These are phyloP conservation scores for Rhamnusium bicolor DNA, from an alignment of 2,888 invertebrate species.

Conservation along the genomic window DNA sequence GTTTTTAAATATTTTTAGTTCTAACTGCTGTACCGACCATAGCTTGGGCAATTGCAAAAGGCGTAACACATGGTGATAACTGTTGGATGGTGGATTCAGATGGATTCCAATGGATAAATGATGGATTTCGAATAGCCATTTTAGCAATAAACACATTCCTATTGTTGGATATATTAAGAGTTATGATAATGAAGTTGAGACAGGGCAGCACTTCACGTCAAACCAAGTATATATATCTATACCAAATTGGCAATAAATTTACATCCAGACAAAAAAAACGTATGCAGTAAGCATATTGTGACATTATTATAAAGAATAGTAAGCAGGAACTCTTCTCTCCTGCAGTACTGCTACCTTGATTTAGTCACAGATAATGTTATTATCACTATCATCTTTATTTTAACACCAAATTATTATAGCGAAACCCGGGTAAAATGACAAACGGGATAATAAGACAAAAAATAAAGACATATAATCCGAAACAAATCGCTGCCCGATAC, in stretches of 20 bases:
- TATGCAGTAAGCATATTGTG: slow-evolving; percentile 33
- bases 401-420: too few relatives aligned
- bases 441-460: too few relatives aligned
- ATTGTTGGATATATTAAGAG: slow-evolving; percentile 78
- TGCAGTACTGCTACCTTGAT: neutral
- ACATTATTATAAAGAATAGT: neutral
- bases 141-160: slow-evolving; percentile 75
- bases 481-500: too few relatives aligned
- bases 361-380: too few relatives aligned
- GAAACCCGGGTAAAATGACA: too few relatives aligned
- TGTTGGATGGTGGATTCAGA: slow-evolving; percentile 77
- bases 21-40: slow-evolving; percentile 73
- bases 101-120: slow-evolving; percentile 76
- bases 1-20: slow-evolving; percentile 58
- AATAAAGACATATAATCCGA: too few relatives aligned
- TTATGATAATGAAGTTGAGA: slow-evolving; percentile 77
- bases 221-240: slow-evolving; percentile 57
- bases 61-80: slow-evolving; percentile 71
- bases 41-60: slow-evolving; percentile 75
- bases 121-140: slow-evolving; percentile 76
- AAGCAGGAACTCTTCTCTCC: neutral
- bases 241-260: slow-evolving; percentile 29
- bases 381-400: too few relatives aligned
- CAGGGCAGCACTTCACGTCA: slow-evolving; percentile 73
- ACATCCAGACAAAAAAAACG: slow-evolving; percentile 26